Evolutionary conservation across 2,797 vertebrate genomes (phyloP), one percentile per base, ranked within the genome.

Genomic region (Brachymystax lenok): DNA sequence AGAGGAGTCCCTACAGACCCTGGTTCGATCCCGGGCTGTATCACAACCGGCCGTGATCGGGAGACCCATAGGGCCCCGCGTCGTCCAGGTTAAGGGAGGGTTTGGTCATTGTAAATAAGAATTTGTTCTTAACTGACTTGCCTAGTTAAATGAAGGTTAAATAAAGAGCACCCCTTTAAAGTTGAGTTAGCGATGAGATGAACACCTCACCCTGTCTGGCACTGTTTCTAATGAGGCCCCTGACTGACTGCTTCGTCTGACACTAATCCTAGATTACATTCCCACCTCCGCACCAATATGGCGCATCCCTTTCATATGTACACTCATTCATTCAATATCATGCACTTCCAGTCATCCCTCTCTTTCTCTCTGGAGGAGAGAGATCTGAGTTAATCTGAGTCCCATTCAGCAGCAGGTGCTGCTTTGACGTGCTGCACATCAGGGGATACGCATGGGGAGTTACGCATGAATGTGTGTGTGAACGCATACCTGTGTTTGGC

Each of bases 381-480:
- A 12, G 40, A 46, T 21, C 54, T 59, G 19, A 59, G 4, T 59
- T n/a, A 1, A 59, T 59, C 21, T 3, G 56, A 59, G 16, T 59
- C 54, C 4, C 54, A 19, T 46, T 46, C 40, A 12, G 40, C 54
- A 17, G 56, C 56, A 59, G 56, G n/a, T 59, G 56, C 56, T 6
- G 56, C 21, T 21, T n/a, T 59, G 56, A 59, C 19, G 21, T 59
- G 19, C 10, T 21, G 56, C 17, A 21, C 56, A 59, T 21, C 16
- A 8, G 56, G 56, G 56, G 56, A 59, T 21, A 28, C 1, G 24
- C 27, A 66, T 28, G 19, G 12, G 21, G 12, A 28, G 7, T 6
- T n/a, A n/a, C 12, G 67, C 5, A 16, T 68, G 66, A 16, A 33
- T 35, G 67, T 40, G 67, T 69, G 67, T 69, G 67, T 40, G 66